phyloP scores from a whole-genome alignment of 2,113 vertebrate genomes.

The Syrrhaptes paradoxus region DNA sequence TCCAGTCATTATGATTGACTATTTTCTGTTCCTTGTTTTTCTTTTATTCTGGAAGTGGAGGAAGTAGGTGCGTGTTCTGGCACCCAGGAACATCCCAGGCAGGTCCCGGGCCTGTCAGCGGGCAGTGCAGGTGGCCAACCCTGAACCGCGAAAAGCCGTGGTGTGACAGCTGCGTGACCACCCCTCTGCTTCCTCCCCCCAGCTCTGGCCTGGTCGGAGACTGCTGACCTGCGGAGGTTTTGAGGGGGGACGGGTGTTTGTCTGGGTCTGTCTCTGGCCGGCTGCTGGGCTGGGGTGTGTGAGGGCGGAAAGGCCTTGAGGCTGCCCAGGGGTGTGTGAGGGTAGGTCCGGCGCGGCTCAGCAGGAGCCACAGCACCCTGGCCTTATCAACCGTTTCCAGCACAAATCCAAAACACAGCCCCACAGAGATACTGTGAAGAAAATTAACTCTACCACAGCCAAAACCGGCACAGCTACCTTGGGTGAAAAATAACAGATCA shows the following conservation, averaged over 20 bases:
- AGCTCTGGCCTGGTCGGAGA: neutral
- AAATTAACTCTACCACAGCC: too few relatives aligned
- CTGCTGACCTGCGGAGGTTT: neutral
- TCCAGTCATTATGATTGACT: neutral
- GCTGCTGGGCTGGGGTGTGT: neutral
- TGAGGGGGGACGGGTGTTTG: neutral
- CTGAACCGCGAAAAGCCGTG: neutral
- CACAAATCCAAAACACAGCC: too few relatives aligned
- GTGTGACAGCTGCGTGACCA: neutral
- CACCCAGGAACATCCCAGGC: neutral
- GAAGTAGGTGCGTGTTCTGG: neutral
- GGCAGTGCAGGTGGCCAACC: neutral
- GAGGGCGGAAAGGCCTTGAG: too few relatives aligned
- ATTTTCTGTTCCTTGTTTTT: neutral
- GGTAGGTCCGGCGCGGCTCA: too few relatives aligned
- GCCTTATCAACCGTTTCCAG: too few relatives aligned
- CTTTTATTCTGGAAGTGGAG: neutral
- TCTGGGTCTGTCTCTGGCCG: neutral
- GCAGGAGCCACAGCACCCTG: too few relatives aligned
- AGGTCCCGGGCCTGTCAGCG: neutral
- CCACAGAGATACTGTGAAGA: too few relatives aligned
- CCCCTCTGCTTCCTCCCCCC: neutral
- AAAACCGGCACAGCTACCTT: neutral
- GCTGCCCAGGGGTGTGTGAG: too few relatives aligned
- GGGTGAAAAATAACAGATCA: neutral